Conservation (phyloP, 2,888 invertebrate species). For the Limnephilus rhombicus region DNA sequence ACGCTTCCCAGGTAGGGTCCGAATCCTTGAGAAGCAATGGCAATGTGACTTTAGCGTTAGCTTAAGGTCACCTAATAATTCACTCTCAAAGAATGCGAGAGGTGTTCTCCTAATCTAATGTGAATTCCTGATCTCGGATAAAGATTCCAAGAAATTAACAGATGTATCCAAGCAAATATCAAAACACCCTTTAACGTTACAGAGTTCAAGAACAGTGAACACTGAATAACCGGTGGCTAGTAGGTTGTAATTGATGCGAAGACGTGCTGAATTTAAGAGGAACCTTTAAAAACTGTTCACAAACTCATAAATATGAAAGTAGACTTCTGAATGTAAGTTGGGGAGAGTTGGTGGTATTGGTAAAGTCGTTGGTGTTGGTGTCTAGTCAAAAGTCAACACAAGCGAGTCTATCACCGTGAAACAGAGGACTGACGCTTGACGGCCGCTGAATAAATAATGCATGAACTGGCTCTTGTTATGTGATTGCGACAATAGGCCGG, state of each 20-base stretch:
- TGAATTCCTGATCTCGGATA: not conserved
- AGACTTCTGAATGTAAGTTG: not conserved
- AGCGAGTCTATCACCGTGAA: not conserved
- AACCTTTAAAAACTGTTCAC: not conserved
- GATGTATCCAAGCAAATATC: not conserved
- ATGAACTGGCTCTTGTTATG: not conserved
- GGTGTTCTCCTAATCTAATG: not conserved
- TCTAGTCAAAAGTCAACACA: not conserved
- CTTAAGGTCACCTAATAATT: slow-evolving; percentile 11
- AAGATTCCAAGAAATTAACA: not conserved
- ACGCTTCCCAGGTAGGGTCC: not conserved
- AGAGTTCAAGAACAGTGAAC: not conserved
- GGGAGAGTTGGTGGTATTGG: not conserved
- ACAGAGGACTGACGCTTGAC: not conserved
- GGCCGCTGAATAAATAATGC: slow-evolving; percentile 26
- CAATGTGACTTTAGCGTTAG: not conserved
- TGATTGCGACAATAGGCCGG: slow-evolving; percentile 24
- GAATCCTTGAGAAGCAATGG: not conserved
- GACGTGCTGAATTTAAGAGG: not conserved
- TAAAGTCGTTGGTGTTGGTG: not conserved
- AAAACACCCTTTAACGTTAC: not conserved
- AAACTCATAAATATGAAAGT: slow-evolving; percentile 18
- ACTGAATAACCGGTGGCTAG: not conserved
- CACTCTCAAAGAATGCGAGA: not conserved
- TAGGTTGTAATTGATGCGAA: not conserved